Evolutionary conservation across 2,113 vertebrate genomes (phyloP), one percentile per base, ranked within the genome.

Genomic region (Acanthochromis polyacanthus): DNA sequence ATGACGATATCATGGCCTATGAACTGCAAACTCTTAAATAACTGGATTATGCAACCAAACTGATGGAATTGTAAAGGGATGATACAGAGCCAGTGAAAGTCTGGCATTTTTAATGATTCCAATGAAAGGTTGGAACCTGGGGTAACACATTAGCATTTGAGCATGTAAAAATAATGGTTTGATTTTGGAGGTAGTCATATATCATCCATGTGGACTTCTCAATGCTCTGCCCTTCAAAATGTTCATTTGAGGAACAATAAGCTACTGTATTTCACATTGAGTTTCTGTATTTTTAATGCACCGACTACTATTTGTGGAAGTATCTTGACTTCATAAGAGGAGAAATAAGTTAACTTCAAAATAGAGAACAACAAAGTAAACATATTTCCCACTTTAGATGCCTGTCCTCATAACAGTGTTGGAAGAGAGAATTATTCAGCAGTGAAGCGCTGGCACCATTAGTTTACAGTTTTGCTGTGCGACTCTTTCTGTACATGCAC

Each of bases 91-190:
- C 28, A 48, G 38, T 65, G 59, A 65, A 75, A 71, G 46, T 46
- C 72, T 72, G 30, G 9, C 38, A 78, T 78, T 57, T 75, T 57
- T 68, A 68, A 82, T 52, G 38, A 65, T 25, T 45, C 43, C 19
- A 36, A 64, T 65, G 66, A 52, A 55, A 69, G 40, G 43, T 30
- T 10, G 36, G 16, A 48, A 64, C 45, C 32, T 36, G 19, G 8
- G 43, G 43, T 58, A 40, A 68, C 40, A 40, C 43, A 25, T 58
- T 23, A 57, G 43, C 45, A 52, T 58, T n/a, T 30, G 43, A 81
- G 55, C 48, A 56, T 57, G 40, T 66, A 30, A 73, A 25, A 67
- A 62, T 62, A 68, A 68, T 23, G 63, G 5, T 23, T 55, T 61
- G n/a, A 40, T 75, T 15, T 51, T 38, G 8, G 28, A 51, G 56